Percentiles rank a stretch among this genome's conserved stretches.
Evolutionary conservation across 2,888 invertebrate species (phyloP).

Genomic region (Synanthedon formicaeformis): DNA sequence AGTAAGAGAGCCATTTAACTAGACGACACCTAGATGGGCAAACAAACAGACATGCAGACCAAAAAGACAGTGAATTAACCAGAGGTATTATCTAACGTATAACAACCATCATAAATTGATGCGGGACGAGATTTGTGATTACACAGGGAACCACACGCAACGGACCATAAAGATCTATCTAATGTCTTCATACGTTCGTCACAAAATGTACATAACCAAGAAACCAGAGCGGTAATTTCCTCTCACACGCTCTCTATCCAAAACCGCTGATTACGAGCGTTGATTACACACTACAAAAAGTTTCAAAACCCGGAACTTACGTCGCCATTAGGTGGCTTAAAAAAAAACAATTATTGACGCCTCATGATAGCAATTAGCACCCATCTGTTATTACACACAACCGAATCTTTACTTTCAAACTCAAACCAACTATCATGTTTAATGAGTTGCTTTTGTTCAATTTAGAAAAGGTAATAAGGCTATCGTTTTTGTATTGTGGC

Average conservation of each 20-base stretch:
- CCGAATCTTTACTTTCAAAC: conserved; percentile 55
- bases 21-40: conserved; percentile 8
- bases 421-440: conserved; percentile 29
- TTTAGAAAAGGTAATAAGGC: conserved; percentile 23
- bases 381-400: conserved; percentile 61
- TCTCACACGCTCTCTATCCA: conserved; percentile 60
- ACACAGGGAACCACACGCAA: conserved; percentile 53
- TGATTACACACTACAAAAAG: conserved; percentile 67
- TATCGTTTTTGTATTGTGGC: conserved; percentile 9
- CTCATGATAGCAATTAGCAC: conserved; percentile 67
- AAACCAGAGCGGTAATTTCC: conserved; percentile 51
- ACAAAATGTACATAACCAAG: conserved; percentile 35
- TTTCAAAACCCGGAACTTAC: conserved; percentile 63
- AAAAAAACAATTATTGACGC: conserved; percentile 65
- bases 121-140: conserved; percentile 46
- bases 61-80: background rate
- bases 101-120: conserved; percentile 26
- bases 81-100: too few species aligned
- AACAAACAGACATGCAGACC: conserved; percentile 3
- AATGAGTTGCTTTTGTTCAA: conserved; percentile 33
- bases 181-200: conserved; percentile 60
- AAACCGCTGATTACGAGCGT: conserved; percentile 55
- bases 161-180: conserved; percentile 51
- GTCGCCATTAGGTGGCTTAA: conserved; percentile 52
- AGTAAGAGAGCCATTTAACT: too few species aligned